Evolutionary conservation across 2,888 invertebrate species (phyloP).

Genomic region (Pilophorus perplexus): DNA sequence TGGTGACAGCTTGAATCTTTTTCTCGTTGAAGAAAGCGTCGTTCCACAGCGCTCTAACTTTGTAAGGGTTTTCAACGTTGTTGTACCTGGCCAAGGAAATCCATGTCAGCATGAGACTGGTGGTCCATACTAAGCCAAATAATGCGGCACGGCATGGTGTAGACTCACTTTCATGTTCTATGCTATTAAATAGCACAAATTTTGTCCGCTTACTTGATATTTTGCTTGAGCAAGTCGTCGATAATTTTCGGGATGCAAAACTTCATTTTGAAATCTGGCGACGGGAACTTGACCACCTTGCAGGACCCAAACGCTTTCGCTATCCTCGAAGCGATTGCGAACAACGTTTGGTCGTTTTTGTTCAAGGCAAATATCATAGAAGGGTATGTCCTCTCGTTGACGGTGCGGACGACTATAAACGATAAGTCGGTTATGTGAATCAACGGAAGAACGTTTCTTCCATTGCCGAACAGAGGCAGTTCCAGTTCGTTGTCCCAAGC

Average conservation of each 20-base stretch:
- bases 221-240: constrained; percentile 29
- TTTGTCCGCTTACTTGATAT: constrained; percentile 27
- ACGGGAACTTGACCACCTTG: constrained; percentile 32
- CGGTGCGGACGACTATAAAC: constrained; percentile 43
- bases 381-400: constrained; percentile 18
- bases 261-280: constrained; percentile 24
- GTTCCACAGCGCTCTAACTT: constrained; percentile 3
- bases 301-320: constrained; percentile 24
- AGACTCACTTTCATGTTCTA: too few relatives aligned
- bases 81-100: too few relatives aligned
- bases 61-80: neutral
- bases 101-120: too few relatives aligned
- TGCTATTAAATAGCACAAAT: too few relatives aligned
- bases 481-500: constrained; percentile 63
- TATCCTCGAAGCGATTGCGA: neutral
- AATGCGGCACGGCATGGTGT: too few relatives aligned
- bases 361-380: constrained; percentile 19
- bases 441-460: constrained; percentile 61
- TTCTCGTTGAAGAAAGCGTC: constrained; percentile 27
- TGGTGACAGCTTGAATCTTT: constrained; percentile 10
- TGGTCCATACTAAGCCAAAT: too few relatives aligned
- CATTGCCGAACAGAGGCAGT: constrained; percentile 61
- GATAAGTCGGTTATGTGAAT: constrained; percentile 64
- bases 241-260: constrained; percentile 34
- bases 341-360: constrained; percentile 21